Percentiles rank a stretch among this genome's conserved stretches.
Evolutionary conservation across 2,113 vertebrate genomes (phyloP).

Genomic region (Gadus chalcogrammus): DNA sequence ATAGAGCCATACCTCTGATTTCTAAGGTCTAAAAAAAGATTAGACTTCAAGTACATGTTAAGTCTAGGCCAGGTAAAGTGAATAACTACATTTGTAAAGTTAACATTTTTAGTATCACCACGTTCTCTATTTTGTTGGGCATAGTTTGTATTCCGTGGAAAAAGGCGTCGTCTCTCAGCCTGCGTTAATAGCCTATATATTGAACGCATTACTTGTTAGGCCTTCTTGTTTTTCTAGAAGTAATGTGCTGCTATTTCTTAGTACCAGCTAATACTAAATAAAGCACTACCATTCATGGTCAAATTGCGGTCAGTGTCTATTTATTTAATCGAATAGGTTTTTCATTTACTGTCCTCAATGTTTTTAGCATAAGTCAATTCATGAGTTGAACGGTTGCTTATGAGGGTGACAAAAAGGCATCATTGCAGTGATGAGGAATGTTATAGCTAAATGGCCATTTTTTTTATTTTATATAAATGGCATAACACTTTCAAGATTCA

Average conservation of each 20-base stretch:
- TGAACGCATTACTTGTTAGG: constrained; percentile 19
- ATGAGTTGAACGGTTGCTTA: too few species aligned
- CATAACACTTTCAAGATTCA: too few species aligned
- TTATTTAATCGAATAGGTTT: not conserved
- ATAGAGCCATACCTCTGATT: not conserved
- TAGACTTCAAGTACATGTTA: not conserved
- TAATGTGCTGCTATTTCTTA: constrained; percentile 41
- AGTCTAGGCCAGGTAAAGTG: constrained; percentile 15
- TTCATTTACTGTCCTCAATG: not conserved
- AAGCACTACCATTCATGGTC: constrained; percentile 34
- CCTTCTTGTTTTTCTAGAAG: constrained; percentile 32
- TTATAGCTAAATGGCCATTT: too few species aligned
- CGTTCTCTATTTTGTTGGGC: constrained; percentile 18
- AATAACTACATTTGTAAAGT: constrained; percentile 11
- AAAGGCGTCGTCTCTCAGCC: not conserved
- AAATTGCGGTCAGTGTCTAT: constrained; percentile 18
- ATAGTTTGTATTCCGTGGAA: constrained; percentile 16
- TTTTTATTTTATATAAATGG: too few species aligned
- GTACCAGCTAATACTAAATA: constrained; percentile 30
- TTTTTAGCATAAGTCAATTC: too few species aligned
- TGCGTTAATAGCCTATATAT: constrained; percentile 20
- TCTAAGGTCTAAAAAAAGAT: constrained; percentile 1
- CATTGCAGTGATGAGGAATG: too few species aligned
- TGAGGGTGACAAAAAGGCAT: too few species aligned
- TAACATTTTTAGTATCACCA: constrained; percentile 10